Conservation (phyloP, 2,797 vertebrate species). For the Rhincodon typus region DNA sequence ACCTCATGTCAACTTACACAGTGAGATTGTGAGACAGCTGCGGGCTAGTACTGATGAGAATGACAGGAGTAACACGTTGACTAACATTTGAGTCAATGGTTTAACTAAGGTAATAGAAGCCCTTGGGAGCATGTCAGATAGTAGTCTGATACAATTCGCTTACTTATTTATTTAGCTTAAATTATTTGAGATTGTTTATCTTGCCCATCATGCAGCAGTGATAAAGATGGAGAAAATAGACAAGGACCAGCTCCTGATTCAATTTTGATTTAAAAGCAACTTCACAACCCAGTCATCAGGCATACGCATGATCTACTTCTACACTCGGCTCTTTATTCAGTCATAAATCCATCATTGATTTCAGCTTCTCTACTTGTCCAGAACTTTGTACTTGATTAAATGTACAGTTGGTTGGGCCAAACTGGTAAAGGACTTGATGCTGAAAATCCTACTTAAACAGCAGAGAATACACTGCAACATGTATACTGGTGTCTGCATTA, state of each 20-base stretch:
- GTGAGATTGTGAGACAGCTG: constrained; percentile 21
- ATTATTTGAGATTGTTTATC: constrained; percentile 26
- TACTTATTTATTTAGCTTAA: constrained; percentile 25
- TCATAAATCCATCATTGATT: constrained; percentile 16
- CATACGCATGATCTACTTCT: not conserved
- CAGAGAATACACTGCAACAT: not conserved
- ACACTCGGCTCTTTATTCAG: not conserved
- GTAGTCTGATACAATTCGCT: not conserved
- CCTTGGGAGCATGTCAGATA: not conserved
- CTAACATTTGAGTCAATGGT: constrained; percentile 2
- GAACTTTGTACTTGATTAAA: not conserved
- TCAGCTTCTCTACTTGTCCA: not conserved
- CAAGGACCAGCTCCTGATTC: not conserved
- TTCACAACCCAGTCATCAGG: not conserved
- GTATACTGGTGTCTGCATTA: not conserved
- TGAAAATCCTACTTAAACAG: not conserved
- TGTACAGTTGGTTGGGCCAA: not conserved
- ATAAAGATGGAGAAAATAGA: not conserved
- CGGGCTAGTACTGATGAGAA: constrained; percentile 25
- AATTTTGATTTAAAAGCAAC: constrained; percentile 8
- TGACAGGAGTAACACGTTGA: constrained; percentile 14
- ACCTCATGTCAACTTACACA: constrained; percentile 30
- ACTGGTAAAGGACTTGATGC: not conserved
- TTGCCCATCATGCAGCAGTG: not conserved
- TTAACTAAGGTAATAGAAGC: constrained; percentile 33